These are phyloP conservation scores for Rhogogaster chlorosoma DNA, from an alignment of 2,888 invertebrate genomes.

Conservation along the genomic window DNA sequence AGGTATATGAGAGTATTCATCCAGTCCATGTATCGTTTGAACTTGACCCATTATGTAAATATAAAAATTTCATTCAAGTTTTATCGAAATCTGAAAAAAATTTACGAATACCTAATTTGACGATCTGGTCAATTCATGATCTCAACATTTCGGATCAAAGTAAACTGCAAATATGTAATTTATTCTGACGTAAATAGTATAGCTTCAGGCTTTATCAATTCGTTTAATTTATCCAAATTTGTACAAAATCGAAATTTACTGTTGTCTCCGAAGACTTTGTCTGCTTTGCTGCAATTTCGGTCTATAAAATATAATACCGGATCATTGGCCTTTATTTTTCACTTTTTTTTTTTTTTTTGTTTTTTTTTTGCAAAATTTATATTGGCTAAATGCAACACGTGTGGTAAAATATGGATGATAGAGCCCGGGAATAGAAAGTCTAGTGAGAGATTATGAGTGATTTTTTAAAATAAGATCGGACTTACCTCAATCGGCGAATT, in stretches of 20 bases:
- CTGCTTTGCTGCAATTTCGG: background rate
- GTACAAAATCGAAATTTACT: background rate
- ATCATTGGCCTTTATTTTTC: background rate
- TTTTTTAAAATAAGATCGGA: background rate
- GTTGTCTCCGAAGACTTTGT: background rate
- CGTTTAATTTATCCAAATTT: background rate
- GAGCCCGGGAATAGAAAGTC: background rate
- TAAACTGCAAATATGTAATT: too few species aligned
- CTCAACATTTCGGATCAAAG: background rate
- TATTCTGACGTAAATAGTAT: too few species aligned
- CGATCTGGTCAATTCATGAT: background rate
- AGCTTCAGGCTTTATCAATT: background rate
- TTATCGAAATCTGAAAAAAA: background rate
- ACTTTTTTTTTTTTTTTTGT: background rate
- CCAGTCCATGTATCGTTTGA: background rate
- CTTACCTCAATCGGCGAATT: slow-evolving; percentile 12
- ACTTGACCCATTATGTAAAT: background rate
- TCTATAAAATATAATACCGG: background rate
- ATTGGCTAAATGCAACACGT: background rate
- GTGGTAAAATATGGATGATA: background rate
- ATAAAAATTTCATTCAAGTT: background rate
- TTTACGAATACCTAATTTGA: background rate
- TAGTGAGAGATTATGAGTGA: background rate
- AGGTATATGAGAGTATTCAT: background rate
- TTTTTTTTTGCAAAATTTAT: background rate